These are phyloP conservation scores for Cromileptes altivelis DNA, from an alignment of 2,113 vertebrate genomes.

Conservation along the genomic window DNA sequence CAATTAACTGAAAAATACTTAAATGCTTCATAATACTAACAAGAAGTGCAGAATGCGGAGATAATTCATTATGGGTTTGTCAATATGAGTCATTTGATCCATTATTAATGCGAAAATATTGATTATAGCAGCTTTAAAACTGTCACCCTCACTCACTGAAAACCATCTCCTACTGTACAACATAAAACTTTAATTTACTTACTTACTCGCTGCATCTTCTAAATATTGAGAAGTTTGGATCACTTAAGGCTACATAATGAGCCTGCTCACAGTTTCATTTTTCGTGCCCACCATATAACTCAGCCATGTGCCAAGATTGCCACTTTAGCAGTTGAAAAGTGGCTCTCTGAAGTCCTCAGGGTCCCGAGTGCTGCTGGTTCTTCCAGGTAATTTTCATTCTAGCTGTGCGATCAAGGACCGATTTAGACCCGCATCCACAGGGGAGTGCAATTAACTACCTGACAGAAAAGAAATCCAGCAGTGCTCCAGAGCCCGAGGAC, in stretches of 20 bases:
- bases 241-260: neutral
- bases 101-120: neutral
- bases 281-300: conserved; percentile 8
- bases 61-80: neutral
- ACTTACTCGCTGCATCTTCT: neutral
- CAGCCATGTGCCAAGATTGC: conserved; percentile 26
- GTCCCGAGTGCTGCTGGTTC: conserved; percentile 31
- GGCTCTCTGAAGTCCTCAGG: conserved; percentile 44
- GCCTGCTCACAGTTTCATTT: conserved; percentile 14
- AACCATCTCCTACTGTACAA: neutral
- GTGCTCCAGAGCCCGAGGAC: conserved; percentile 48
- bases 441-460: conserved; percentile 68
- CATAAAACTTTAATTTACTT: neutral
- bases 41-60: neutral
- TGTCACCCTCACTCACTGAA: neutral
- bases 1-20: neutral
- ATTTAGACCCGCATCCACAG: conserved; percentile 42
- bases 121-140: neutral
- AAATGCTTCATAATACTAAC: neutral
- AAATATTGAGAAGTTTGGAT: neutral
- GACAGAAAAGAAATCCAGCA: conserved; percentile 56
- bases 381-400: conserved; percentile 50
- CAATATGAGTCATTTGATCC: neutral
- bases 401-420: conserved; percentile 50
- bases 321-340: conserved; percentile 34